Base-by-base conservation (phyloP, 2,888 invertebrate species). In the Pyralis farinalis region DNA sequence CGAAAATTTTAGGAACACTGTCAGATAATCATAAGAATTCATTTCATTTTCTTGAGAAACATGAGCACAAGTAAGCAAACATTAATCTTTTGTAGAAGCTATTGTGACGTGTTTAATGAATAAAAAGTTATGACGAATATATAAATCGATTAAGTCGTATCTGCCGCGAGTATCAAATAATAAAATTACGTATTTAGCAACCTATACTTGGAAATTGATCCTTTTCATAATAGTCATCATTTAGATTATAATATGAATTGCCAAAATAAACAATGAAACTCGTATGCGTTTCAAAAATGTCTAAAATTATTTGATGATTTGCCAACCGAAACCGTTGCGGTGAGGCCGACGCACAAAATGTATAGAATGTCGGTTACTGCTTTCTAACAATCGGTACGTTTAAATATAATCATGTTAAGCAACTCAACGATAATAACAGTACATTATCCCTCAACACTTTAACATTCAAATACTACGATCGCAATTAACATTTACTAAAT, bases 361-460 rank as follows among this genome's bases (percentile, higher is more conserved):
- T 27, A 49, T 48, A 52, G 16, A 29, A 40, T 12, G 28, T 37
- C 37, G 22, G 25, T 25, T 25, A 25, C 25, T 7, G 25, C 25
- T 25, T 25, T 25, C 12, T 39, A 32, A 39, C 32, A 9, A 29
- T 12, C n/a, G 7, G 36, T 10, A 32, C 27, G 7, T 33, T 21
- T 8, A 22, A 27, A 30, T 33, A 36, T 20, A 42, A 30, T 28
- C 12, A 37, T 22, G 30, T 12, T 10, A 12, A 37, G 7, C 21
- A 30, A 31, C 22, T 12, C 20, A 12, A 34, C 11, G 34, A 9
- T 25, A n/a, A 12, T 11, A 28, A 34, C 3, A 11, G 21, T 25
- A n/a, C 3, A 8, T 10, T 30, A 11, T 30, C 21, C 1, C 60
- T 56, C 54, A 58, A 51, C 57, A 61, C 54, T 55, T 51, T 49